Percentiles rank a stretch among this genome's conserved stretches.
These are phyloP conservation scores for Lithophane semibrunnea DNA, from an alignment of 2,888 invertebrate species.

Conservation along the genomic window DNA sequence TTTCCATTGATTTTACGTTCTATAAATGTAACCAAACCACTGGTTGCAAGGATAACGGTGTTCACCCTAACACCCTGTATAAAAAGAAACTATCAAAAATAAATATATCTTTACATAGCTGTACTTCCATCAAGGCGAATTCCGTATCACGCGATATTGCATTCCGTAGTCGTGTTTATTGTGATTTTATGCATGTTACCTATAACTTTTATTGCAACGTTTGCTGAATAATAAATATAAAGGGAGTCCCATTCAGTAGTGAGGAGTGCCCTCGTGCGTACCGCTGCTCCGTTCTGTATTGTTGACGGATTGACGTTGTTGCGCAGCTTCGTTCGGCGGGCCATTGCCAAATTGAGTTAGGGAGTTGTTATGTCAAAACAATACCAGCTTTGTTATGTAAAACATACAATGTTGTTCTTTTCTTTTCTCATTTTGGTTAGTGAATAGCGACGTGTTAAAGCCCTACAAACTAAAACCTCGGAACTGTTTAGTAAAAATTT, in stretches of 20 bases:
- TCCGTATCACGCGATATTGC: conserved; percentile 50
- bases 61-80: too few relatives aligned
- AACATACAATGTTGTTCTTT: not conserved
- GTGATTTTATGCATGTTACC: conserved; percentile 31
- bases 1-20: too few relatives aligned
- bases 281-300: not conserved
- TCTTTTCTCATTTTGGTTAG: not conserved
- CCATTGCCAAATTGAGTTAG: conserved; percentile 8
- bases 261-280: not conserved
- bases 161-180: conserved; percentile 35
- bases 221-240: conserved; percentile 11
- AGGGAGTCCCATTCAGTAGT: not conserved
- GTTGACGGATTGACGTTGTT: not conserved
- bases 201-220: conserved; percentile 26
- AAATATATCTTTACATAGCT: conserved; percentile 14
- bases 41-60: too few relatives aligned
- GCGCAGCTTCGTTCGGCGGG: not conserved
- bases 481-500: not conserved
- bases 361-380: not conserved
- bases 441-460: too few relatives aligned
- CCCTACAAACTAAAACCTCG: not conserved
- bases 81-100: conserved; percentile 15
- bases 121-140: conserved; percentile 24
- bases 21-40: too few relatives aligned
- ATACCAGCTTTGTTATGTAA: not conserved